Percentiles rank a stretch among this genome's conserved stretches.
These are phyloP conservation scores for Sphinx pinastri DNA, from an alignment of 2,888 invertebrate species.

Conservation along the genomic window DNA sequence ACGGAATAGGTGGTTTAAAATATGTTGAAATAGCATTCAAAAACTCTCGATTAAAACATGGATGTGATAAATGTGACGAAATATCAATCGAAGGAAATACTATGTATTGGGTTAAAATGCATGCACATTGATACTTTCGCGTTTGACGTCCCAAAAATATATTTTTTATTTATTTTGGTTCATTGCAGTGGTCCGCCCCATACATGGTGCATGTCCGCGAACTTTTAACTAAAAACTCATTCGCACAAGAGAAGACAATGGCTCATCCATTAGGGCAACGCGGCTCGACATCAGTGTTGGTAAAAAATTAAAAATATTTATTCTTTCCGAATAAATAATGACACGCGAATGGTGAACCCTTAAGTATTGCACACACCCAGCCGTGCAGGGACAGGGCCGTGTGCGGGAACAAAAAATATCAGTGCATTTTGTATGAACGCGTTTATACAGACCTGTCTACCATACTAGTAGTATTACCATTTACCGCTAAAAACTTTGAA, in stretches of 20 bases:
- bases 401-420: too few relatives aligned
- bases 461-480: too few relatives aligned
- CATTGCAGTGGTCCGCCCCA: neutral
- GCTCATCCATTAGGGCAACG: constrained; percentile 14
- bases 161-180: neutral
- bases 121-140: neutral
- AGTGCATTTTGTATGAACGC: too few relatives aligned
- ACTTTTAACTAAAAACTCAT: constrained; percentile 11
- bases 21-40: neutral
- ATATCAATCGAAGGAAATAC: neutral
- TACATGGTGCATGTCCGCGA: neutral
- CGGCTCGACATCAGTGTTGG: neutral
- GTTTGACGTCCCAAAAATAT: neutral
- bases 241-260: constrained; percentile 15
- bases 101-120: neutral
- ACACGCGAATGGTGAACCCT: neutral
- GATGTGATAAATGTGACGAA: neutral
- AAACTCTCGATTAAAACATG: neutral
- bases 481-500: too few relatives aligned
- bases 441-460: too few relatives aligned
- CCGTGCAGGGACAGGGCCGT: neutral
- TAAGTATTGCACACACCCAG: neutral
- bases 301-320: constrained; percentile 14
- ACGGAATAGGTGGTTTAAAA: neutral
- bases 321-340: constrained; percentile 11